A percentile compares a stretch with the other conserved stretches of the same genome.
Conservation (phyloP, 1,140 invertebrate genomes). For the Sinonovacula constricta region DNA sequence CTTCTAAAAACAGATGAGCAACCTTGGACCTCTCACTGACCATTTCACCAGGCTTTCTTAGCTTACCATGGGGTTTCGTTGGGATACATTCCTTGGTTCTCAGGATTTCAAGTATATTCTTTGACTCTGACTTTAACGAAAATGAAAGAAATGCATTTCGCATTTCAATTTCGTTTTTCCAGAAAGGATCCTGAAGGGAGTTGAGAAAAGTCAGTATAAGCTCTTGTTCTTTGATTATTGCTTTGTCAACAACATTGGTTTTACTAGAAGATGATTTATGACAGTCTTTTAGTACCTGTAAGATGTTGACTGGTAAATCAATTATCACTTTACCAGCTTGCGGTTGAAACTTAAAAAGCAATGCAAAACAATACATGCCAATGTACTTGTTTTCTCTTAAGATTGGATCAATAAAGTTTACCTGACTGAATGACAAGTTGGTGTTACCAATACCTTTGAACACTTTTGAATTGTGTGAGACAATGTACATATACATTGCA, state of each 20-base stretch:
- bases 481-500: conserved; percentile 4
- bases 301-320: conserved; percentile 2
- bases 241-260: not conserved
- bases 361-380: conserved; percentile 11
- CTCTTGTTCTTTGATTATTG: not conserved
- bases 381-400: not conserved
- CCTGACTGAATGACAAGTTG: conserved; percentile 4
- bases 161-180: too few relatives aligned
- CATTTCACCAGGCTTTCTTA: too few relatives aligned
- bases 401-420: conserved; percentile 7
- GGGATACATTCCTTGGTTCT: too few relatives aligned
- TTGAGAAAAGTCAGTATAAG: too few relatives aligned
- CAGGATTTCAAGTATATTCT: too few relatives aligned
- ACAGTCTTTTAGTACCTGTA: not conserved
- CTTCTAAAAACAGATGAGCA: too few relatives aligned
- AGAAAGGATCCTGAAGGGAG: too few relatives aligned
- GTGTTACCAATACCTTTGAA: not conserved
- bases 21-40: too few relatives aligned
- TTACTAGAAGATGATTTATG: not conserved
- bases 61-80: too few relatives aligned
- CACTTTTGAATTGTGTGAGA: not conserved
- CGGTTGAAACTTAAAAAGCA: not conserved
- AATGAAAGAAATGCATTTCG: too few relatives aligned
- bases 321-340: not conserved
- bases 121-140: too few relatives aligned